phyloP scores from a whole-genome alignment of 2,888 invertebrate species.

The Scotopteryx bipunctaria region DNA sequence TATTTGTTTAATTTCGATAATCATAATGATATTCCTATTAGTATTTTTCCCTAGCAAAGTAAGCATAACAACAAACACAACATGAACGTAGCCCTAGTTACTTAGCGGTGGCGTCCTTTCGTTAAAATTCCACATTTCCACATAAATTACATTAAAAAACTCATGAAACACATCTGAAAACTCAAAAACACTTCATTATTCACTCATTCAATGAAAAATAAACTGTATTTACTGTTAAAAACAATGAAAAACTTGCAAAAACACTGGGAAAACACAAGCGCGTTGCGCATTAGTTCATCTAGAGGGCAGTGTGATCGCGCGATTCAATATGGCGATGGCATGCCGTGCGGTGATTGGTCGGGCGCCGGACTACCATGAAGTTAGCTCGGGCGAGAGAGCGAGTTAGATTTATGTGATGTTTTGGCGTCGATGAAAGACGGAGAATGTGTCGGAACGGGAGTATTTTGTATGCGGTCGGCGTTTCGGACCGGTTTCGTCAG shows the following conservation, averaged over 20 bases:
- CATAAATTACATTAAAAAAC: constrained; percentile 46
- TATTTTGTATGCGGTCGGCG: constrained; percentile 77
- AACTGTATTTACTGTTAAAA: constrained; percentile 49
- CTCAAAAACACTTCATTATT: constrained; percentile 47
- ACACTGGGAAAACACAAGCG: constrained; percentile 65
- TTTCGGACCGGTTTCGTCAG: constrained; percentile 76
- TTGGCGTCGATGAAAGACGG: constrained; percentile 78
- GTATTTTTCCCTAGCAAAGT: too few species aligned
- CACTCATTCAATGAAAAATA: constrained; percentile 56
- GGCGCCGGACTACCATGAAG: constrained; percentile 63
- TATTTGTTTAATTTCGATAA: too few species aligned
- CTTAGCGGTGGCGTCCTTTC: constrained; percentile 57
- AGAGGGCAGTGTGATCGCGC: constrained; percentile 67
- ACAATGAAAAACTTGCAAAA: constrained; percentile 66
- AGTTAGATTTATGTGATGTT: constrained; percentile 77
- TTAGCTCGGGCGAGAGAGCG: constrained; percentile 71
- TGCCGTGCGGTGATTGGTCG: constrained; percentile 63
- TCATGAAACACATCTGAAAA: constrained; percentile 38
- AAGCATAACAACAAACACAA: constrained; percentile 31
- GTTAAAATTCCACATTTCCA: constrained; percentile 46
- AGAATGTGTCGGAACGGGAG: constrained; percentile 73
- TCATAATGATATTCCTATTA: too few species aligned
- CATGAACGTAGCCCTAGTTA: constrained; percentile 67
- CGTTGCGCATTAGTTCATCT: constrained; percentile 62
- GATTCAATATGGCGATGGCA: constrained; percentile 80